Evolutionary conservation across 2,113 vertebrate species (phyloP), one percentile per base, ranked within the genome.

Genomic region (Burhinus oedicnemus): DNA sequence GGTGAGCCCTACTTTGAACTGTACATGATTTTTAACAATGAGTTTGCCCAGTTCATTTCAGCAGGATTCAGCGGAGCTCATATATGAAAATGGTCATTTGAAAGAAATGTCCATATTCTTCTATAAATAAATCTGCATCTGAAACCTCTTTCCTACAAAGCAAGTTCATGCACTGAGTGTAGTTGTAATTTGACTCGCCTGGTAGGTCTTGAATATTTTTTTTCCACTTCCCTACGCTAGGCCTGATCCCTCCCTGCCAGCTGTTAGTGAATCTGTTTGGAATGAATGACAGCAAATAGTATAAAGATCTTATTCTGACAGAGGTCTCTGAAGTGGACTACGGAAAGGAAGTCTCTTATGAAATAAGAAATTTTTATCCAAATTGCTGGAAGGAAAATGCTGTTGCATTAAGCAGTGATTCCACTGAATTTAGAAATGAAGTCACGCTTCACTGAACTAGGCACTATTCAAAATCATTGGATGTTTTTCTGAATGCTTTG

Each of bases 311-410:
- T 81, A 90, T 92, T 81, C 92, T 89, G 57, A 86, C 49, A 92
- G 81, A 86, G 62, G 83, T 58, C 38, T 93, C 84, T 90, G n/a
- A 58, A 86, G 86, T 54, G 75, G 44, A 89, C 78, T 94, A 79
- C 11, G 15, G 77, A 96, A 94, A 94, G 87, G 68, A 94, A 90
- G 30, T 64, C 32, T 77, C n/a, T 65, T 95, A 79, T 51, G 57
- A 79, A 86, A 88, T 66, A 75, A 32, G 49, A 92, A 65, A 6
- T 65, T 87, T 88, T 89, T 54, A 93, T 82, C 44, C 45, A 60
- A 58, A 54, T 44, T 68, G 8, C n/a, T 88, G 44, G 38, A 81
- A 89, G 34, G 29, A 70, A 68, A 84, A 36, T 26, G 18, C 7
- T 93, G 47, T 88, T 57, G 36, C 71, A 77, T 60, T 87, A 85